These are phyloP conservation scores for Cactoblastis cactorum DNA, from an alignment of 2,888 invertebrate genomes.

Conservation along the genomic window DNA sequence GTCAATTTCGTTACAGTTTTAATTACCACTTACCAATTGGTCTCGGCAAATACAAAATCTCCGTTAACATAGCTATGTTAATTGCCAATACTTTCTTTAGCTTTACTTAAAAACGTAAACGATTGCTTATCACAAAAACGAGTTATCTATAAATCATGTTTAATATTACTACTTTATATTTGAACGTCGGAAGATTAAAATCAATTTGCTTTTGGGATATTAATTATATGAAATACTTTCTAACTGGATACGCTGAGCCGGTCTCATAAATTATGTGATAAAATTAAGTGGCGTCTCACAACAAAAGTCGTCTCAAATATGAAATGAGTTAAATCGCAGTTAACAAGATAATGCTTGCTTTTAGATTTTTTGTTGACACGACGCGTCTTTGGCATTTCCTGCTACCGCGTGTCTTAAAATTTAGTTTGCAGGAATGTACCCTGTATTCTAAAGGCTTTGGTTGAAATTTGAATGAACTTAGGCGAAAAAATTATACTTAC, in stretches of 20 bases:
- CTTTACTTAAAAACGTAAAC: neutral
- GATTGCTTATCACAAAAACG: conserved; percentile 2
- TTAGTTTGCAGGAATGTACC: conserved; percentile 29
- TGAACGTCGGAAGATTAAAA: conserved; percentile 14
- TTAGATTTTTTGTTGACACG: conserved; percentile 72
- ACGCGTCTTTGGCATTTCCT: conserved; percentile 72
- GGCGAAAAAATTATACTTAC: conserved; percentile 32
- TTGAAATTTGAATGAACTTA: conserved; percentile 26
- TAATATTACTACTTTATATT: conserved; percentile 10
- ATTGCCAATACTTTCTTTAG: neutral
- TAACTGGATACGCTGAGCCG: conserved; percentile 22
- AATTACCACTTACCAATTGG: too few species aligned
- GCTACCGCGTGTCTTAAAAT: conserved; percentile 46
- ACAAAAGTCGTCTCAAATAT: conserved; percentile 68
- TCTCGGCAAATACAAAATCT: too few species aligned
- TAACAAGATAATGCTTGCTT: conserved; percentile 71
- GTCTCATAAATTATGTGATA: conserved; percentile 48
- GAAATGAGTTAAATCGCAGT: conserved; percentile 74
- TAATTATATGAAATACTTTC: conserved; percentile 22
- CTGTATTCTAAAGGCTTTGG: conserved; percentile 31
- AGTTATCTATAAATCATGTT: conserved; percentile 2
- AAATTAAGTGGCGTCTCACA: conserved; percentile 65
- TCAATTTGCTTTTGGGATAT: conserved; percentile 18
- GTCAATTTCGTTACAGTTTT: neutral
- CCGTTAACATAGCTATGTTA: neutral